These are phyloP conservation scores for Geodia barretti DNA, from an alignment of 37 sponge, comb jelly and placozoan species.

Conservation along the genomic window DNA sequence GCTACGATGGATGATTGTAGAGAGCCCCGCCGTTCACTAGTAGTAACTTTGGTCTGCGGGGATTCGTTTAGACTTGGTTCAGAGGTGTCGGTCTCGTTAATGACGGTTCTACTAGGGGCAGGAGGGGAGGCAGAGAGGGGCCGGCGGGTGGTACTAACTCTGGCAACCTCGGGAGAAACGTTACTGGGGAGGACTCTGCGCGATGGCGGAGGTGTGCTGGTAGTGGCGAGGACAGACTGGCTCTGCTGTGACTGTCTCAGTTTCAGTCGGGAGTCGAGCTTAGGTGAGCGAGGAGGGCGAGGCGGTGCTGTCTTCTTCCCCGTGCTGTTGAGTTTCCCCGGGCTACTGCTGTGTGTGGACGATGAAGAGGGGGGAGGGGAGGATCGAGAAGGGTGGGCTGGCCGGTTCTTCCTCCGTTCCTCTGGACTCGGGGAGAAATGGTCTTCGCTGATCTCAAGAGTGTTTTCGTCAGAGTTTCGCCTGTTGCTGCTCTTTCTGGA, in stretches of 20 bases:
- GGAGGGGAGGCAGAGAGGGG: neutral
- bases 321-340: neutral
- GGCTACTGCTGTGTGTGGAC: too few species aligned
- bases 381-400: neutral
- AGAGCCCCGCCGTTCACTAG: too few species aligned
- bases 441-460: neutral
- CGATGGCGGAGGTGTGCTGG: neutral
- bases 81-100: neutral
- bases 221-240: neutral
- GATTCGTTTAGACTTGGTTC: neutral
- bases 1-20: neutral
- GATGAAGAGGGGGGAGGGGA: neutral
- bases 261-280: neutral
- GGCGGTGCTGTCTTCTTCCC: slow-evolving; percentile 7
- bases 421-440: neutral
- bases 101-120: neutral
- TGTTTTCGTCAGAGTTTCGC: neutral
- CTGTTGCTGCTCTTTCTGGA: neutral
- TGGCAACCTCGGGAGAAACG: neutral
- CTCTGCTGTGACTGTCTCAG: neutral
- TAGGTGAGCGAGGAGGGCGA: slow-evolving; percentile 17
- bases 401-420: neutral
- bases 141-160: neutral
- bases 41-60: neutral
- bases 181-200: neutral